These are phyloP conservation scores for Holothuria leucospilota DNA, from an alignment of 53 echinoderm and acorn worm species.

Conservation along the genomic window DNA sequence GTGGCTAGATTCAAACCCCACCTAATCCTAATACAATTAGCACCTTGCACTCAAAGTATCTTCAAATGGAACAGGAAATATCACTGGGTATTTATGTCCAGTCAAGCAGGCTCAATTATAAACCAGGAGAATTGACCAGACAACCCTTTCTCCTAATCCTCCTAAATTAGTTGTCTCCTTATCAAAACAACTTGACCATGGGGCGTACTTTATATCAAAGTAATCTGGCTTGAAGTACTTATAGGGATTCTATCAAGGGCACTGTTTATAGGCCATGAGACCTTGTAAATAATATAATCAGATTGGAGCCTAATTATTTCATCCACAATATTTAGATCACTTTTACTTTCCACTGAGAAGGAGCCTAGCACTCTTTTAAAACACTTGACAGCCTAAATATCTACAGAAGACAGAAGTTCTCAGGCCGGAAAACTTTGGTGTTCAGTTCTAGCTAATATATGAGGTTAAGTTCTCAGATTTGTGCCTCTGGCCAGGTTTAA, in stretches of 20 bases:
- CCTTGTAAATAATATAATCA: not conserved
- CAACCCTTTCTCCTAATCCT: slow-evolving; percentile 1
- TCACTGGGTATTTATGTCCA: not conserved
- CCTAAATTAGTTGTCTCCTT: not conserved
- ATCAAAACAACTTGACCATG: slow-evolving; percentile 43
- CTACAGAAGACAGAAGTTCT: not conserved
- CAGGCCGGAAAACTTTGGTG: not conserved
- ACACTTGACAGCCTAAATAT: slow-evolving; percentile 15
- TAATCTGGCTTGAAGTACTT: not conserved
- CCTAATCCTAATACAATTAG: too few relatives aligned
- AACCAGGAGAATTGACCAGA: not conserved
- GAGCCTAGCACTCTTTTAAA: not conserved
- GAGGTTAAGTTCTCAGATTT: not conserved
- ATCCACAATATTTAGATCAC: slow-evolving; percentile 27
- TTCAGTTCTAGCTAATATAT: slow-evolving; percentile 6
- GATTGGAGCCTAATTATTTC: not conserved
- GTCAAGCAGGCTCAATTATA: not conserved
- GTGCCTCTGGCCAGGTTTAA: slow-evolving; percentile 18
- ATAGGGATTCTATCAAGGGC: too few relatives aligned
- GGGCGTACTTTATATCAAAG: not conserved
- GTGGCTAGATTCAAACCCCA: too few relatives aligned
- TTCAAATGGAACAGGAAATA: too few relatives aligned
- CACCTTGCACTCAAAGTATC: too few relatives aligned
- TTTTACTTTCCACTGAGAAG: not conserved
- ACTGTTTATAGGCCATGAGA: too few relatives aligned